Conservation (phyloP, 2,888 invertebrate genomes). For the Uloborus plumipes region DNA sequence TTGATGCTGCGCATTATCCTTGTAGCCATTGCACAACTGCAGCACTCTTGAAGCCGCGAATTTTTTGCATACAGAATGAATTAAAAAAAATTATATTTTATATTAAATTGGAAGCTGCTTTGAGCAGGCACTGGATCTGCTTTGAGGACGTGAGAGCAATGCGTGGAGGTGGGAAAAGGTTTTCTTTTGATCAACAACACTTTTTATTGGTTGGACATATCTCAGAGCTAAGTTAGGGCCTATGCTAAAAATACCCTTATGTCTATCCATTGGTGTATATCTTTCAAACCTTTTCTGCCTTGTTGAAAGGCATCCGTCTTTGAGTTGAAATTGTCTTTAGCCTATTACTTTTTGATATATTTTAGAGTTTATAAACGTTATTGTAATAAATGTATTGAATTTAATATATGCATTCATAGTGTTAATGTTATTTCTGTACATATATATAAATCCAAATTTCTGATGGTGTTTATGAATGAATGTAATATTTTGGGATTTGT, state of each 20-base stretch:
- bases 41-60: constrained; percentile 18
- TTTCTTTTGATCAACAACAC: no score
- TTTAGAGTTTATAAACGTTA: constrained; percentile 59
- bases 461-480: no score
- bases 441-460: constrained; percentile 2
- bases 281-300: constrained; percentile 2
- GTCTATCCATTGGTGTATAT: no score
- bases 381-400: constrained; percentile 44
- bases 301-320: not conserved
- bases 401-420: constrained; percentile 27
- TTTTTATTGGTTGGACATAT: no score
- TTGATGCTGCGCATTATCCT: constrained; percentile 13
- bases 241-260: not conserved
- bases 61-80: not conserved
- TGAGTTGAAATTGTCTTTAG: not conserved
- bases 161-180: no score
- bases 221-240: constrained; percentile 12
- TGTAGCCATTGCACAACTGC: constrained; percentile 26
- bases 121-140: constrained; percentile 6
- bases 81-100: constrained; percentile 27
- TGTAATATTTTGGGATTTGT: no score
- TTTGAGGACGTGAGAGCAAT: not conserved
- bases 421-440: constrained; percentile 41
- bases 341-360: constrained; percentile 42
- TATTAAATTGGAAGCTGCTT: constrained; percentile 5